Base-by-base conservation (phyloP, 2,888 invertebrate species). In the Siphlonurus alternatus region DNA sequence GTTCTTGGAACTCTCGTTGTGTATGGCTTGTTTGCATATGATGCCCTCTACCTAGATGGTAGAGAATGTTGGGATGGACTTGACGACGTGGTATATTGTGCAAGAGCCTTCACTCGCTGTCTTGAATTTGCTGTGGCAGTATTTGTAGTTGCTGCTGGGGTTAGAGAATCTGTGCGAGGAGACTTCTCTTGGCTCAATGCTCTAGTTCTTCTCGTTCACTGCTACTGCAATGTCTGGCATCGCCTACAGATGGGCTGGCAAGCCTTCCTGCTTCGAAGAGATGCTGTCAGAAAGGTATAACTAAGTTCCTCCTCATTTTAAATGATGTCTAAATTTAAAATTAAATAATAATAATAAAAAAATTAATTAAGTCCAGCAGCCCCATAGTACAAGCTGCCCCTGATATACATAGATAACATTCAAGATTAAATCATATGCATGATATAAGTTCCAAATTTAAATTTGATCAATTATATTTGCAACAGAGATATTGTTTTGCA, bases 191-290 rank as follows among this genome's bases (percentile, higher is more conserved):
- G 74, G 75, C 71, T 77, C 38, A 77, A 78, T 68, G 74, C 76
- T 15, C 70, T 74, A 20, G 77, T 80, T 64, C 71, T 81, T 53
- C 69, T 79, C 19, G 73, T 80, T 60, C 80, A 81, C 68, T 77
- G 77, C 66, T 79, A 80, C 68, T 79, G 79, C 69, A 81, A 81
- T 71, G 79, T 81, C 18, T 80, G 77, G 76, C 76, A 76, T 66
- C 71, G 79, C 63, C 70, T 79, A 19, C 76, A 77, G 66, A 73
- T 74, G 61, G 78, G 79, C 1, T 77, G 79, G 75, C 73, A 72
- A 63, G 76, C 74, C 59, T 78, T 79, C 68, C 70, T 77, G 53
- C 71, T 75, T 2, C 70, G 80, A 2, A 70, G 78, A 53, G 76
- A 77, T 61, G 80, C 80, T 2, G 77, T 76, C 0, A 73, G 74